Evolutionary conservation across 1,140 invertebrate genomes (phyloP).

Genomic region (Trichonephila clavata): DNA sequence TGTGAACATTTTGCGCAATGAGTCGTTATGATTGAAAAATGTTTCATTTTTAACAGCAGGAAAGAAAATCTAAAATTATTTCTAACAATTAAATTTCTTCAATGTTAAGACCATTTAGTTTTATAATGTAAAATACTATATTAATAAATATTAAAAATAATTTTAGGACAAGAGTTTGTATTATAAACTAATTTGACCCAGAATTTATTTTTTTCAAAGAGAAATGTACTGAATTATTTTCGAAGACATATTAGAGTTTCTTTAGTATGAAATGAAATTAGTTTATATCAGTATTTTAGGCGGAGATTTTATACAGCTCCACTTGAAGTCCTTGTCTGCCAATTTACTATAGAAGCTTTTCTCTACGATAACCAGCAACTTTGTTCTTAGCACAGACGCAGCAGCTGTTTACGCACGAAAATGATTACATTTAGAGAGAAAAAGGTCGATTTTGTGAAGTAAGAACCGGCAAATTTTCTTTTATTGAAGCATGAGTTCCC

Average conservation of each 20-base stretch:
- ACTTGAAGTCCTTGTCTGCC: background rate
- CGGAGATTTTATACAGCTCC: background rate
- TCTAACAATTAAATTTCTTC: too few relatives aligned
- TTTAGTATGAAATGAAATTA: background rate
- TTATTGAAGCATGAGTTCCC: slow-evolving; percentile 62
- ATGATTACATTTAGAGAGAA: slow-evolving; percentile 36
- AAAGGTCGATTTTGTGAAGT: slow-evolving; percentile 40
- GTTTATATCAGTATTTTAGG: background rate
- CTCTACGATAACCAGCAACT: background rate
- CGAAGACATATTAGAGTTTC: background rate
- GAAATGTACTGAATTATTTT: too few relatives aligned
- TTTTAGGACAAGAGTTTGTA: too few relatives aligned
- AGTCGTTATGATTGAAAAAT: too few relatives aligned
- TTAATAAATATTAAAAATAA: too few relatives aligned
- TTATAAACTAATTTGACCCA: too few relatives aligned
- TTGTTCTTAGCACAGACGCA: background rate
- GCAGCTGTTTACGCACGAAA: slow-evolving; percentile 23
- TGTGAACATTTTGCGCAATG: too few relatives aligned
- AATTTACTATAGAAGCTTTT: background rate
- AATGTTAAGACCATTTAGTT: too few relatives aligned
- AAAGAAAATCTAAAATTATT: too few relatives aligned
- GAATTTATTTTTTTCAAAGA: too few relatives aligned
- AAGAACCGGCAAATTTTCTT: slow-evolving; percentile 29
- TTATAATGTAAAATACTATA: too few relatives aligned
- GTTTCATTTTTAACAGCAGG: too few relatives aligned